Conservation (phyloP, 2,888 invertebrate genomes). For the Palloptera scutellata region DNA sequence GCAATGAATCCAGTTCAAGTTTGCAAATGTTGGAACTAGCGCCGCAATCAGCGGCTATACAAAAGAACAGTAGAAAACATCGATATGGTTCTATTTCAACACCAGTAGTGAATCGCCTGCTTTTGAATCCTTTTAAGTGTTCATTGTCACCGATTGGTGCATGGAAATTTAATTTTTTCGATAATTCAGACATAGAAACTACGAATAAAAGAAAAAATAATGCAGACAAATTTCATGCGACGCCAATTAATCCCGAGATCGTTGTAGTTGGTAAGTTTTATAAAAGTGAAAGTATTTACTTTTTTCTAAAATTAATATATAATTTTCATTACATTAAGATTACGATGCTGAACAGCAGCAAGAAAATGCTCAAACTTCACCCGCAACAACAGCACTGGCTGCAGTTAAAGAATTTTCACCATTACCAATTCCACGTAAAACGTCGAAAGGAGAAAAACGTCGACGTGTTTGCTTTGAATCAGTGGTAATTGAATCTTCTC, state of each 20-base stretch:
- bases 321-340: background rate
- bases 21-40: background rate
- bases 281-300: background rate
- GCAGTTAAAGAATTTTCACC: slow-evolving; percentile 22
- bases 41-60: background rate
- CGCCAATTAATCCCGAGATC: slow-evolving; percentile 27
- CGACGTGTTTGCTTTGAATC: slow-evolving; percentile 37
- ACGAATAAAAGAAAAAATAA: background rate
- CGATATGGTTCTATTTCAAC: slow-evolving; percentile 48
- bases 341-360: background rate
- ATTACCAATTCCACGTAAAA: slow-evolving; percentile 17
- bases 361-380: background rate
- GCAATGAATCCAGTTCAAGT: background rate
- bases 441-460: slow-evolving; percentile 21
- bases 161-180: slow-evolving; percentile 41
- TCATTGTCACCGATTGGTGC: slow-evolving; percentile 52
- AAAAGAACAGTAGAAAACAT: background rate
- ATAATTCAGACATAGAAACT: slow-evolving; percentile 17
- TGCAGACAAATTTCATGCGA: slow-evolving; percentile 29
- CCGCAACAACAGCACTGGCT: background rate
- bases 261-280: slow-evolving; percentile 23
- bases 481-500: background rate
- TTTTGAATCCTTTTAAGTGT: slow-evolving; percentile 50
- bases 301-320: too few species aligned
- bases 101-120: slow-evolving; percentile 42